These are phyloP conservation scores for Conus betulinus DNA, from an alignment of 1,140 invertebrate genomes.

Conservation along the genomic window DNA sequence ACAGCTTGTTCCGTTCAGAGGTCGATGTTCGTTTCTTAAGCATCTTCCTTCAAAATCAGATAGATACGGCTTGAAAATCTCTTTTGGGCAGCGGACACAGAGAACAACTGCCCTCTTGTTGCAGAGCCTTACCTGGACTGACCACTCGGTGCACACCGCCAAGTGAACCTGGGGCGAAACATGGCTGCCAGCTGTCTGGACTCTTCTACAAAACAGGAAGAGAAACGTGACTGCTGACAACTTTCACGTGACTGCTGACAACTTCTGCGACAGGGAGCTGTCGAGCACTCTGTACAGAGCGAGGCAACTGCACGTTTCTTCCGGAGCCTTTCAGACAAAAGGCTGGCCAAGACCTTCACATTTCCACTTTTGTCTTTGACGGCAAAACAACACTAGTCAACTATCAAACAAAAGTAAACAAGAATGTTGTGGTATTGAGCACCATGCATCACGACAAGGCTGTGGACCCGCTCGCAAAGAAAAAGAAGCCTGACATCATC, in stretches of 20 bases:
- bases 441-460: neutral
- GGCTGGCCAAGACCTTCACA: neutral
- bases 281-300: conserved; percentile 26
- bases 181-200: neutral
- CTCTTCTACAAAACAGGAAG: conserved; percentile 33
- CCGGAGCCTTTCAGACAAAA: conserved; percentile 29
- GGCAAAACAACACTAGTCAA: conserved; percentile 62
- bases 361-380: conserved; percentile 37
- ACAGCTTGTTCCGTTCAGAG: conserved; percentile 28
- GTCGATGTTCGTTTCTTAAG: conserved; percentile 48
- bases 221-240: conserved; percentile 47
- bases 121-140: neutral
- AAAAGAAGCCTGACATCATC: conserved; percentile 71
- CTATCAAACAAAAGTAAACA: conserved; percentile 65
- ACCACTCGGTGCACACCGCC: neutral
- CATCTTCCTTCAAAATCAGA: neutral
- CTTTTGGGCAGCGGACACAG: neutral
- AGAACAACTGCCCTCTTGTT: neutral
- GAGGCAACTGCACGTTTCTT: conserved; percentile 28
- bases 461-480: neutral
- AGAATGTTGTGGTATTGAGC: conserved; percentile 70
- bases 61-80: neutral
- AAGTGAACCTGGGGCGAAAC: neutral
- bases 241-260: too few relatives aligned
- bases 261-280: conserved; percentile 19